phyloP scores from a whole-genome alignment of 92 coral and sea anemone genomes.

The Ricordea florida region DNA sequence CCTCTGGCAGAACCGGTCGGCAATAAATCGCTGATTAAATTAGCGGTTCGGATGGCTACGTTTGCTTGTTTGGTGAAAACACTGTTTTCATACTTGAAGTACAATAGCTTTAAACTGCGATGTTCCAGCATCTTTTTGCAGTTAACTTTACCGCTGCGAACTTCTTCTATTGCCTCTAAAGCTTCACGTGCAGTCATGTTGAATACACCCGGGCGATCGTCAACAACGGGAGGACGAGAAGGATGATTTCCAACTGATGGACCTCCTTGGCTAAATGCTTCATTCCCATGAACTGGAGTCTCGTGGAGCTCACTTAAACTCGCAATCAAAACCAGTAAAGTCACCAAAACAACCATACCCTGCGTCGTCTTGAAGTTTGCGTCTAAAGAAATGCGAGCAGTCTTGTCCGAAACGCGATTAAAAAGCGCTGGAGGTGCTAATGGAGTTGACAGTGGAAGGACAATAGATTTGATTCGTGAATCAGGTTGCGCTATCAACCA shows the following conservation, averaged over 20 bases:
- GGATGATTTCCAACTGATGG: slow-evolving; percentile 77
- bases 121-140: slow-evolving; percentile 76
- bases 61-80: slow-evolving; percentile 73
- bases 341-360: neutral
- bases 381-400: neutral
- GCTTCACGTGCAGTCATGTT: slow-evolving; percentile 81
- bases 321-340: neutral
- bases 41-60: slow-evolving; percentile 82
- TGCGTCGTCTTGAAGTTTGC: neutral
- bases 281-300: too few relatives aligned
- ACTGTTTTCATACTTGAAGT: slow-evolving; percentile 73
- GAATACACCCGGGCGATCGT: slow-evolving; percentile 69
- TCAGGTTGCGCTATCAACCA: too few relatives aligned
- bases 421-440: slow-evolving; percentile 5
- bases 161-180: slow-evolving; percentile 66
- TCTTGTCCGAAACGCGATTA: neutral
- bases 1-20: slow-evolving; percentile 69
- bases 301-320: neutral
- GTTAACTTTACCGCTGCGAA: slow-evolving; percentile 68
- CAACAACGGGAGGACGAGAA: slow-evolving; percentile 52
- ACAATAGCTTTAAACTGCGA: slow-evolving; percentile 66
- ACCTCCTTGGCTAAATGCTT: slow-evolving; percentile 5
- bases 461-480: neutral
- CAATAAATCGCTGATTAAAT: slow-evolving; percentile 68
- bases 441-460: slow-evolving; percentile 1